Evolutionary conservation across 2,113 vertebrate species (phyloP).

Genomic region (Lophotis ruficrista): DNA sequence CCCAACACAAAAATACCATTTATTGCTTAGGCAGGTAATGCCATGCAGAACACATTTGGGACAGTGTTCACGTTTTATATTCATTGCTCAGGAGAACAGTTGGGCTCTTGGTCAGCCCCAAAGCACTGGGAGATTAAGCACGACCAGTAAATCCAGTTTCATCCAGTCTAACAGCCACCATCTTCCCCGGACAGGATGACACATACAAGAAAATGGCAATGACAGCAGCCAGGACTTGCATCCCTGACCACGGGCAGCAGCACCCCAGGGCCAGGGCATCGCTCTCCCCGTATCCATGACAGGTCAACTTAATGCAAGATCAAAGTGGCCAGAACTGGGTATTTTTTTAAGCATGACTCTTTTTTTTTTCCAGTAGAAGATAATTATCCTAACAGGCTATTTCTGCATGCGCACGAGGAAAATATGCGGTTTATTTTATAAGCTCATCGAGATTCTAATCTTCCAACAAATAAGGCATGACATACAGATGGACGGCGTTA

Average conservation of each 20-base stretch:
- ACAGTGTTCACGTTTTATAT: accelerated
- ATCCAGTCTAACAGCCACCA: not conserved
- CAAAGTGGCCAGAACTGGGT: not conserved
- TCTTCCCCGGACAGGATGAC: not conserved
- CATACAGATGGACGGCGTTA: constrained; percentile 58
- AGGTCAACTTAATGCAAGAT: not conserved
- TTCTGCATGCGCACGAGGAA: not conserved
- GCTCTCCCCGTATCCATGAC: not conserved
- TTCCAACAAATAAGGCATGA: constrained; percentile 61
- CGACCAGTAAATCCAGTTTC: not conserved
- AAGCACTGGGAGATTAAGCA: not conserved
- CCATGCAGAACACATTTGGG: not conserved
- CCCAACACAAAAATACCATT: not conserved
- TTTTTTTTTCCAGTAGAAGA: not conserved
- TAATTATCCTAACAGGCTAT: constrained; percentile 51
- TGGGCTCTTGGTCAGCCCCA: not conserved
- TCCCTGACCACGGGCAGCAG: not conserved
- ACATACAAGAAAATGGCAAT: accelerated
- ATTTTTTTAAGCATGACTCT: not conserved
- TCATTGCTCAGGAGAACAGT: not conserved
- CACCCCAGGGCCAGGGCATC: not conserved
- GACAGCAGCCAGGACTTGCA: not conserved
- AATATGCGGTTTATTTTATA: constrained; percentile 26
- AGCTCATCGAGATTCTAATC: constrained; percentile 68
- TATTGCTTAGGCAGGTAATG: not conserved